These are phyloP conservation scores for Drosophila punjabiensis DNA, from an alignment of 1,140 invertebrate species.

Conservation along the genomic window DNA sequence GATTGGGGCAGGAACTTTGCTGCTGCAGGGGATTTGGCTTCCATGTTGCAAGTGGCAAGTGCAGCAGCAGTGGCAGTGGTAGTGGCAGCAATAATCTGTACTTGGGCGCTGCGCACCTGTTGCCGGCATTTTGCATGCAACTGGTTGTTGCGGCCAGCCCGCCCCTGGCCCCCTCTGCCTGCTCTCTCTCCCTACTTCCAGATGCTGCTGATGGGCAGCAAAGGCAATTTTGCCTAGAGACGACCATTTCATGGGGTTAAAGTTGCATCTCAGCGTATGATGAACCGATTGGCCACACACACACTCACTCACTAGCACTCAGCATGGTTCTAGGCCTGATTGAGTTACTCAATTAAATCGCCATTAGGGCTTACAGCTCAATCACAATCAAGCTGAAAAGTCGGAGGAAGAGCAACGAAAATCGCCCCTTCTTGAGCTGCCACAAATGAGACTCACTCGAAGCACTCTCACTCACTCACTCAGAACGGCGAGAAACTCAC, in stretches of 20 bases:
- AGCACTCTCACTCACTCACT: constrained; percentile 40
- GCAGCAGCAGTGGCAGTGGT: constrained; percentile 48
- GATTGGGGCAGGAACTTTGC: constrained; percentile 58
- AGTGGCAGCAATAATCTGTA: constrained; percentile 19
- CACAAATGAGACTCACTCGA: constrained; percentile 28
- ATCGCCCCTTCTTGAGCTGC: constrained; percentile 43
- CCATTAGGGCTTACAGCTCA: constrained; percentile 58
- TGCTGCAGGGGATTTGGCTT: constrained; percentile 78
- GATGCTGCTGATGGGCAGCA: constrained; percentile 68
- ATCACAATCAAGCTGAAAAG: constrained; percentile 23
- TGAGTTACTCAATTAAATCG: constrained; percentile 68
- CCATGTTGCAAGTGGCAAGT: constrained; percentile 63
- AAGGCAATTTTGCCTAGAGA: constrained; percentile 56
- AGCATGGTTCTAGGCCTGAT: constrained; percentile 19
- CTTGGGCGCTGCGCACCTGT: constrained; percentile 71
- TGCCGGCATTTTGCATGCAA: constrained; percentile 80
- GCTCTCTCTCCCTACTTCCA: constrained; percentile 5
- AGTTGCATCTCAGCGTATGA: constrained; percentile 39
- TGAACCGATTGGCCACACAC: constrained; percentile 41
- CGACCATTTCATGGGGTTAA: constrained; percentile 65
- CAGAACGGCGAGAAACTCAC: constrained; percentile 61
- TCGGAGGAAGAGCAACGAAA: neutral
- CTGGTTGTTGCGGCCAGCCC: constrained; percentile 64
- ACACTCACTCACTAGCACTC: neutral
- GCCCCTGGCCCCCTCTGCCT: constrained; percentile 5